Evolutionary conservation across 2,113 vertebrate genomes (phyloP).

Genomic region (Hoplias malabaricus): DNA sequence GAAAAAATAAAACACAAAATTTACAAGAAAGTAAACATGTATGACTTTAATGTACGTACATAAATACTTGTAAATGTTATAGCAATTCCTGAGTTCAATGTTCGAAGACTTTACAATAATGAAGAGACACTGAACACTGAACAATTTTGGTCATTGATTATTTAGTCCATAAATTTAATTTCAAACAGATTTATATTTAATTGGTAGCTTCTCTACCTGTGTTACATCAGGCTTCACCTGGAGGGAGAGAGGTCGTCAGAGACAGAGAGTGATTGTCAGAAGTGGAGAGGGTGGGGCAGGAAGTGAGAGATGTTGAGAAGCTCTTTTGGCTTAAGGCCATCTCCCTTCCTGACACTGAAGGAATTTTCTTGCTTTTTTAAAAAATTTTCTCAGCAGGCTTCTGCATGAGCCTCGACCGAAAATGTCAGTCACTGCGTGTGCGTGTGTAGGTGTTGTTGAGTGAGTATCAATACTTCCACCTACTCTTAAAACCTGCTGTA

Average conservation of each 20-base stretch:
- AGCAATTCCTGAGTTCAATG: no score
- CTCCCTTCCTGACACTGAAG: constrained; percentile 39
- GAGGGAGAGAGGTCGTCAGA: neutral
- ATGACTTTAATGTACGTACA: no score
- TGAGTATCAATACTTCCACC: neutral
- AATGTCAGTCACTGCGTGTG: neutral
- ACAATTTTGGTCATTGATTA: neutral
- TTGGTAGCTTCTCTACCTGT: neutral
- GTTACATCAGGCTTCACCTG: neutral
- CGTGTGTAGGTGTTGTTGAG: neutral
- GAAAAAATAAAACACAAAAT: no score
- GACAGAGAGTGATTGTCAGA: neutral
- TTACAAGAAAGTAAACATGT: no score
- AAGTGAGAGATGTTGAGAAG: constrained; percentile 27
- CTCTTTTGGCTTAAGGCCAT: constrained; percentile 25
- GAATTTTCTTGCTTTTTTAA: neutral
- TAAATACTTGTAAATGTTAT: no score
- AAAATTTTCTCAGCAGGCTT: neutral
- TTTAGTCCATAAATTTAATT: no score
- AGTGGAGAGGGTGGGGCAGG: neutral
- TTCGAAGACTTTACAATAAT: no score
- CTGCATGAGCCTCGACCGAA: neutral
- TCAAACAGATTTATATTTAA: no score
- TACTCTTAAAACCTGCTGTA: no score
- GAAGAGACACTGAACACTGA: no score